Percentiles rank a stretch among this genome's conserved stretches.
These are phyloP conservation scores for Neodontobutis hainanensis DNA, from an alignment of 2,113 vertebrate genomes.

Conservation along the genomic window DNA sequence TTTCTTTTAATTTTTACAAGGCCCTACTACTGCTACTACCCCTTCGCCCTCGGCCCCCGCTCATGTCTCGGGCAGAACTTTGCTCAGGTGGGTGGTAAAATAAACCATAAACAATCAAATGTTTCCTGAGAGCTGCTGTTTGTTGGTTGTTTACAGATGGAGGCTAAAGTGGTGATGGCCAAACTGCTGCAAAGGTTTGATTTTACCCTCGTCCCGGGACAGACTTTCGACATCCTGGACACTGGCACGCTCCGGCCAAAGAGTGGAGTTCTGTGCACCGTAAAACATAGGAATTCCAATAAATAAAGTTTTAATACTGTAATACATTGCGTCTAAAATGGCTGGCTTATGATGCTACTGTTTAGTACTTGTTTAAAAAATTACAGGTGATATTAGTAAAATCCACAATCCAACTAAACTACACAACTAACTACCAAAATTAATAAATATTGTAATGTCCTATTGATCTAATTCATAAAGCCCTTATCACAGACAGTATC, in stretches of 20 bases:
- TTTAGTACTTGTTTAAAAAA: no score
- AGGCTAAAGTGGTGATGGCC: conserved; percentile 91
- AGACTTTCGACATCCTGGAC: conserved; percentile 84
- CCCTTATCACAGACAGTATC: no score
- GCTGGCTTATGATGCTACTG: background rate
- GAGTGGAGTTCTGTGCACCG: conserved; percentile 84
- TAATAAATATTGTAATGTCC: no score
- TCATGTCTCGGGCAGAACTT: conserved; percentile 89
- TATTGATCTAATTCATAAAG: no score
- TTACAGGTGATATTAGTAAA: no score
- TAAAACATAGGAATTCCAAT: conserved; percentile 69
- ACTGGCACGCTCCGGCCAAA: conserved; percentile 80
- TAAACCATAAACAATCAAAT: background rate
- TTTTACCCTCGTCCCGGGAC: conserved; percentile 81
- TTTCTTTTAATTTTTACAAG: conserved; percentile 46
- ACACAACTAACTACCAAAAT: no score
- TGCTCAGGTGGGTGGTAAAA: conserved; percentile 82
- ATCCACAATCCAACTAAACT: no score
- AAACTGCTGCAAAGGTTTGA: conserved; percentile 92
- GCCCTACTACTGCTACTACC: conserved; percentile 84
- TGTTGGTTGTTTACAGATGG: conserved; percentile 80
- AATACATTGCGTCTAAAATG: background rate
- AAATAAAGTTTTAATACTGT: background rate
- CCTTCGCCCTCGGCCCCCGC: conserved; percentile 88
- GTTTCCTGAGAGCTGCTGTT: background rate